Conservation (phyloP, 2,113 vertebrate species). For the Felis chaus region DNA sequence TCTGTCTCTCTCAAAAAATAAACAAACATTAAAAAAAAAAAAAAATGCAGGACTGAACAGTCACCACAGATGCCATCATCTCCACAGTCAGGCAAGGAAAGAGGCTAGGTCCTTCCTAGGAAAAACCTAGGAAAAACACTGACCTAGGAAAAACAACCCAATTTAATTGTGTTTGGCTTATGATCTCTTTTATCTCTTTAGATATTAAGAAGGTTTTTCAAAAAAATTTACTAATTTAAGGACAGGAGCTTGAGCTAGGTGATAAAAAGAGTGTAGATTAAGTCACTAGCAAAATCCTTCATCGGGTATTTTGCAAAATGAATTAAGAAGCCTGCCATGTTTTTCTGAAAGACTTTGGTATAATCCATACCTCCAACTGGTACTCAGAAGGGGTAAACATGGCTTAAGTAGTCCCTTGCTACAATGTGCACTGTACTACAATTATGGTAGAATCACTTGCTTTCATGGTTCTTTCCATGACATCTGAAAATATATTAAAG, state of each 20-base stretch:
- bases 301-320: not conserved
- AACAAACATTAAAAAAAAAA: too few relatives aligned
- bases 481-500: not conserved
- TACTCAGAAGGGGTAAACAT: not conserved
- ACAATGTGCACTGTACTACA: not conserved
- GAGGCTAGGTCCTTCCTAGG: not conserved
- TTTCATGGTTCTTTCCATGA: not conserved
- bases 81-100: not conserved
- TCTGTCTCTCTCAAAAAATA: too few relatives aligned
- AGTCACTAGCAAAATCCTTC: not conserved
- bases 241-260: not conserved
- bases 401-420: not conserved
- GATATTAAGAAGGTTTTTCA: conserved; percentile 35
- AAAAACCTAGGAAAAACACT: not conserved
- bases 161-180: not conserved
- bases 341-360: conserved; percentile 38
- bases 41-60: not conserved
- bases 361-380: not conserved
- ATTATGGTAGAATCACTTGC: not conserved
- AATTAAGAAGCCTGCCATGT: not conserved
- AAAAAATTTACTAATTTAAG: conserved; percentile 26
- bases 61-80: not conserved
- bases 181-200: not conserved
- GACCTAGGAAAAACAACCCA: not conserved
- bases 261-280: too few relatives aligned